Evolutionary conservation across 2,888 invertebrate genomes (phyloP).

Genomic region (Ochlodes sylvanus): DNA sequence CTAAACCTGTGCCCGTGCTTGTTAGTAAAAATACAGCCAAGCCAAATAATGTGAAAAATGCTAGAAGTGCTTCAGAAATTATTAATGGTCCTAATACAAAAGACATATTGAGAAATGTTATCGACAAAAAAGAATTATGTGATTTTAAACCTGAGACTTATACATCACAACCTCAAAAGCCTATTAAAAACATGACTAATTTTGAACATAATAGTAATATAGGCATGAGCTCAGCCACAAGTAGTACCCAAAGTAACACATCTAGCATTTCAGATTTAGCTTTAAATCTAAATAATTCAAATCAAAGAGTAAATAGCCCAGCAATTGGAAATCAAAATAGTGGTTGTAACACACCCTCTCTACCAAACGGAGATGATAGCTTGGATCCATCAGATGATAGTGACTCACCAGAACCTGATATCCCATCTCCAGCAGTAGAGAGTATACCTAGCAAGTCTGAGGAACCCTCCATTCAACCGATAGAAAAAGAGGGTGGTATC

Average conservation of each 20-base stretch:
- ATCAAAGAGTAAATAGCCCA: slow-evolving; percentile 53
- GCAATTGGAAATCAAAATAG: slow-evolving; percentile 45
- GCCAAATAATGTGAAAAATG: slow-evolving; percentile 63
- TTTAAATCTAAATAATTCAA: slow-evolving; percentile 61
- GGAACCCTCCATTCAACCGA: slow-evolving; percentile 53
- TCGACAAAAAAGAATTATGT: slow-evolving; percentile 63
- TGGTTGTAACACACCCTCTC: slow-evolving; percentile 25
- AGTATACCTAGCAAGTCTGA: slow-evolving; percentile 52
- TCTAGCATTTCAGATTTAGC: slow-evolving; percentile 55
- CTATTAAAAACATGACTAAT: slow-evolving; percentile 50
- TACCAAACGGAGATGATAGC: slow-evolving; percentile 71
- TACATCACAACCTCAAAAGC: slow-evolving; percentile 56
- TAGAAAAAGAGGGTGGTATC: slow-evolving; percentile 74
- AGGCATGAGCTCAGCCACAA: slow-evolving; percentile 58
- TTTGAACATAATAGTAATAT: slow-evolving; percentile 64
- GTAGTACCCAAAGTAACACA: slow-evolving; percentile 62
- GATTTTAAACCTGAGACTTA: slow-evolving; percentile 60
- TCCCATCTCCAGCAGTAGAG: slow-evolving; percentile 49
- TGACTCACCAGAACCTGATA: slow-evolving; percentile 62
- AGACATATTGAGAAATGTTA: slow-evolving; percentile 54
- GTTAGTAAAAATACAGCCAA: slow-evolving; percentile 75
- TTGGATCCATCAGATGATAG: slow-evolving; percentile 68
- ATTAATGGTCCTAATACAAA: slow-evolving; percentile 65
- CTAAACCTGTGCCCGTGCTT: slow-evolving; percentile 79
- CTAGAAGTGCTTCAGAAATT: slow-evolving; percentile 61